Evolutionary conservation across 2,797 vertebrate species (phyloP).

Genomic region (Neostethus bicornis): DNA sequence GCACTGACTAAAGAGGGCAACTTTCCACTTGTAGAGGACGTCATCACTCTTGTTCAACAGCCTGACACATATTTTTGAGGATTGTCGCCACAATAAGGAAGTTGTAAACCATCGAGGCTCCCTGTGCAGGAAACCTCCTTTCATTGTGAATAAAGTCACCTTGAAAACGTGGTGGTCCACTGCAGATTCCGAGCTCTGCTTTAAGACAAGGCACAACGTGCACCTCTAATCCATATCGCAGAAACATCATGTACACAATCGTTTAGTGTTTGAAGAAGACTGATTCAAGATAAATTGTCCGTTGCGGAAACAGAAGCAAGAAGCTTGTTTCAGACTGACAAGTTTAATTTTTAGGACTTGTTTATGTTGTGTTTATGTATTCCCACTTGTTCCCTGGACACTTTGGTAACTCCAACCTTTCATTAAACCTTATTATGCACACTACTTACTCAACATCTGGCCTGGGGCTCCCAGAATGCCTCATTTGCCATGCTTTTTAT

Average conservation of each 20-base stretch:
- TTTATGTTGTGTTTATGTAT: conserved; percentile 85
- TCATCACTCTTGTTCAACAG: conserved; percentile 80
- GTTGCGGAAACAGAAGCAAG: conserved; percentile 23
- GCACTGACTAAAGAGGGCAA: conserved; percentile 30
- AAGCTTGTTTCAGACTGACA: conserved; percentile 62
- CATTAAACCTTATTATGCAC: conserved; percentile 80
- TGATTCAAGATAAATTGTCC: conserved; percentile 11
- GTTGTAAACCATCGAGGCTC: conserved; percentile 81
- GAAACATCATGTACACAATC: neutral
- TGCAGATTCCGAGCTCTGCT: conserved; percentile 46
- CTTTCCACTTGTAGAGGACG: conserved; percentile 51
- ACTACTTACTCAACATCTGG: conserved; percentile 81
- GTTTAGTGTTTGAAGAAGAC: conserved; percentile 9
- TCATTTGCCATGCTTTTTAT: conserved; percentile 82
- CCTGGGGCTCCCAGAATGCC: conserved; percentile 76
- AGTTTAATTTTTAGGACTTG: conserved; percentile 76
- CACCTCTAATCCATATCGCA: conserved; percentile 4
- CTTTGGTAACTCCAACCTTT: conserved; percentile 76
- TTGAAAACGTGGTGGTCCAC: conserved; percentile 74
- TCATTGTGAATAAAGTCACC: conserved; percentile 75
- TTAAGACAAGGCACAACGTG: conserved; percentile 19
- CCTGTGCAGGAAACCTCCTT: conserved; percentile 78
- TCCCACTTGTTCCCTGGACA: conserved; percentile 72
- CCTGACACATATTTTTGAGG: conserved; percentile 76
- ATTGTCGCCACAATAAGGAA: conserved; percentile 86